Evolutionary conservation across 1,140 invertebrate genomes (phyloP), one percentile per base, ranked within the genome.

Genomic region (Hyphantria cunea): DNA sequence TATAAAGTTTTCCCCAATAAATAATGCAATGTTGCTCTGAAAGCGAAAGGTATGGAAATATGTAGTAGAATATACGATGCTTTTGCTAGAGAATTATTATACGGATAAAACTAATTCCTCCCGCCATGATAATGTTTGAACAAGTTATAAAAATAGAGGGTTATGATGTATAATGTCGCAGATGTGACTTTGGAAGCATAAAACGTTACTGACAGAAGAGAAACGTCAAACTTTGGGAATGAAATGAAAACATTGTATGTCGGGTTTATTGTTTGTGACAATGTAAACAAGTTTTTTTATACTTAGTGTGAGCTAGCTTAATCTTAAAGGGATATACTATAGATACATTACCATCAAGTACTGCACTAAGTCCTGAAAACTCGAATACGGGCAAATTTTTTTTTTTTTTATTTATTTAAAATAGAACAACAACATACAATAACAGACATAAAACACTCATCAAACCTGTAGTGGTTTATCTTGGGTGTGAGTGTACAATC

Each of bases 1-100:
- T 80, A 76, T 75, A 78, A 81, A 83, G 72, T 79, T 81, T 67
- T 69, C 70, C 50, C 72, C 81, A 84, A 84, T 84, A 84, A 84
- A 84, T 84, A 84, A 84, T 84, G 79, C 78, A 84, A 73, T 67
- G 71, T 51, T 66, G 65, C 59, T 49, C 39, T 53, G 25, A 52
- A 55, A 62, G 60, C 42, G 67, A 61, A 66, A 67, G 64, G 62
- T 71, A 71, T 74, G 72, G 64, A 71, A 74, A 71, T 75, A 66
- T 34, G 50, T 49, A 13, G 32, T 49, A 39, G 45, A 39, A 48
- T 58, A 49, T 37, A 25, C 15, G 14, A 48, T 68, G 62, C 70
- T 76, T 70, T 66, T 66, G 64, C 63, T 60, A 45, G 42, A 37
- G 68, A 66, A 70, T 75, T 71, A 71, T 66, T 48, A 42, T 52